Base-by-base conservation (phyloP, 1,140 invertebrate genomes). In the Orchestia grillus region DNA sequence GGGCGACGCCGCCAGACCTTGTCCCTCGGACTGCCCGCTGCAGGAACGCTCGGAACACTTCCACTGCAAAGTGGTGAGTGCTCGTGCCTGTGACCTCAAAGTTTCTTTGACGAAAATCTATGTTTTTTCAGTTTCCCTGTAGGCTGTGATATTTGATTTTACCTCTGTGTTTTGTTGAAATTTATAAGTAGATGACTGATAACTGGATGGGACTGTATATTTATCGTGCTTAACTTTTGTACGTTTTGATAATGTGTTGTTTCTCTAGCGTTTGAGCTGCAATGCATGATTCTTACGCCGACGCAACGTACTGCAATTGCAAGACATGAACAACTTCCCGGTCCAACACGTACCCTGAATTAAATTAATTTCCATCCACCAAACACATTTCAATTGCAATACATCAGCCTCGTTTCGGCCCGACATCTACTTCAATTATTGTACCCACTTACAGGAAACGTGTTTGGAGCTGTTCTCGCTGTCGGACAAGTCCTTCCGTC, bases 401-500 rank as follows among this genome's bases (percentile, higher is more conserved):
- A 77, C 15, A 77, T 77, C 28, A 36, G 3, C 1, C 11, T 3
- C 28, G 28, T 77, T 15, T 36, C 3, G 28, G 62, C 1, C 62
- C 28, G 28, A 77, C 28, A 36, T 19, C 11, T 23, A 28, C 28
- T 36, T 36, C 28, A 36, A 77, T 36, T 1, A 77, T 28, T 23
- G 11, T 43, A 4, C 43, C 36, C 42, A 11, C 41, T 42, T 36
- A 36, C 92, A 94, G 92, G 92, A 94, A 11, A 44, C 11, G 44
- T 94, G 92, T 40, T 94, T n/a, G 8, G 92, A 94, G 36, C 44
- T 94, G 3, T 94, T 94, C 44, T 45, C 92, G 23, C 40, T 94
- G 36, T 94, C 92, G 36, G 99, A 99, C 97, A 98, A 98, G 97
- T 98, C 98, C 0, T 99, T 99, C 97, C 98, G 98, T 96, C 97